phyloP scores from a whole-genome alignment of 2,797 vertebrate species.

The Pseudocheirus occidentalis region DNA sequence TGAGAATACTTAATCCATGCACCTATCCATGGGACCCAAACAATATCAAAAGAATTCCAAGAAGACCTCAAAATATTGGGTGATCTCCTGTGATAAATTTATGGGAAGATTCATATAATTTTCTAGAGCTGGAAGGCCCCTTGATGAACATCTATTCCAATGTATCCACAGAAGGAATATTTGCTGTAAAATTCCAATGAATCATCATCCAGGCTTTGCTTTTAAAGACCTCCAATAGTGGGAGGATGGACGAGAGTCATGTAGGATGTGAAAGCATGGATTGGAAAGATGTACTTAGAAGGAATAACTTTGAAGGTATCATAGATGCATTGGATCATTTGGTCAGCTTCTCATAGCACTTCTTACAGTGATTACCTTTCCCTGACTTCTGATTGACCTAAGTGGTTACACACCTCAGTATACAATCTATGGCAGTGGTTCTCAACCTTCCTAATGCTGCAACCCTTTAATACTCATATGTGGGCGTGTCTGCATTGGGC shows the following conservation, averaged over 20 bases:
- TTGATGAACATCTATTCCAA: background rate
- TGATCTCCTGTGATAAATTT: background rate
- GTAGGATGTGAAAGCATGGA: background rate
- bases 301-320: background rate
- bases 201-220: background rate
- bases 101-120: background rate
- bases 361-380: background rate
- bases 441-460: no score
- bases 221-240: background rate
- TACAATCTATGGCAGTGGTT: no score
- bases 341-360: background rate
- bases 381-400: slow-evolving; percentile 46
- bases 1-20: background rate
- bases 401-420: background rate
- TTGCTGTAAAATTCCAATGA: background rate
- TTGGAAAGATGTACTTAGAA: background rate
- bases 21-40: background rate
- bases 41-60: background rate
- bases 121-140: background rate
- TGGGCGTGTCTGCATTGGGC: no score
- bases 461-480: no score
- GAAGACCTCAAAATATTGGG: background rate
- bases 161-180: background rate
- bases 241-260: background rate
- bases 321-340: background rate